phyloP scores from a whole-genome alignment of 1,140 invertebrate genomes.

The Drosophila willistoni region DNA sequence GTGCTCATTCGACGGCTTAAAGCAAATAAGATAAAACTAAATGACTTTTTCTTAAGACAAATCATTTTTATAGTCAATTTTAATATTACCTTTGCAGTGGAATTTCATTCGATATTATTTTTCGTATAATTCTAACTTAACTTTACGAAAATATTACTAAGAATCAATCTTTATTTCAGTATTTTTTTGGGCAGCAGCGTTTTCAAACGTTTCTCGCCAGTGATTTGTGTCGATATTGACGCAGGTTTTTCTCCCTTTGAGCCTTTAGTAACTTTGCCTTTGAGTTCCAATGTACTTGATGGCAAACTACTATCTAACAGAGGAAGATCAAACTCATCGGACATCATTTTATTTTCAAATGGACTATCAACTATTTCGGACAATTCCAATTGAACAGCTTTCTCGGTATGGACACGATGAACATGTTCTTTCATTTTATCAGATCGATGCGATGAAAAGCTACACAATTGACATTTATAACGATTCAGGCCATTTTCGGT shows the following conservation, averaged over 20 bases:
- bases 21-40: too few relatives aligned
- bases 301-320: slow-evolving; percentile 36
- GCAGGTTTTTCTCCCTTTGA: neutral
- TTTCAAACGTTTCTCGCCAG: slow-evolving; percentile 52
- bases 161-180: slow-evolving; percentile 6
- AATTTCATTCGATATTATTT: too few relatives aligned
- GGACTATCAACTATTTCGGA: slow-evolving; percentile 75
- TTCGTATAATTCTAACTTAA: too few relatives aligned
- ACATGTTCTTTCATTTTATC: slow-evolving; percentile 86
- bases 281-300: slow-evolving; percentile 18
- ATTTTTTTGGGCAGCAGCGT: slow-evolving; percentile 52
- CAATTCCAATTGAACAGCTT: slow-evolving; percentile 78
- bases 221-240: neutral
- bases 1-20: too few relatives aligned
- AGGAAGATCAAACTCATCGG: slow-evolving; percentile 69
- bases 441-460: slow-evolving; percentile 84
- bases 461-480: slow-evolving; percentile 83
- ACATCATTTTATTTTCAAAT: slow-evolving; percentile 60
- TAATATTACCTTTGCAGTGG: too few relatives aligned
- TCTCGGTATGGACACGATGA: slow-evolving; percentile 82
- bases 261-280: neutral
- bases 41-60: too few relatives aligned
- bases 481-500: slow-evolving; percentile 66
- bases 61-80: too few relatives aligned
- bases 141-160: neutral